Evolutionary conservation across 2,888 invertebrate species (phyloP).

Genomic region (Lithophane ornitopus): DNA sequence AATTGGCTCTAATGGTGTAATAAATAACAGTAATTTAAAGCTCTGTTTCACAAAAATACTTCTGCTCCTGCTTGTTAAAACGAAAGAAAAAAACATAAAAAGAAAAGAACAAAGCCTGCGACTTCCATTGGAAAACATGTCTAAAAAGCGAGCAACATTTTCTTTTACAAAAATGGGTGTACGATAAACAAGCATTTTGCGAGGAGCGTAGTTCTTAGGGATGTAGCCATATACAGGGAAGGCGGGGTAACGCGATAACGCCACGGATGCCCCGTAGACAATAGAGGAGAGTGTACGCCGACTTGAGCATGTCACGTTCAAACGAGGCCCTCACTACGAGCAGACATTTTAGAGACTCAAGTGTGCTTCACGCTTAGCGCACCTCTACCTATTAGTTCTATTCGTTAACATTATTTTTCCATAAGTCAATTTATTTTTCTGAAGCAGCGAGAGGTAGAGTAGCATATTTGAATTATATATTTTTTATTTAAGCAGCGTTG

Average conservation of each 20-base stretch:
- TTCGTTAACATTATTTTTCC: slow-evolving; percentile 32
- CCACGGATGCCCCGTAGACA: slow-evolving; percentile 74
- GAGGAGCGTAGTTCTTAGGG: slow-evolving; percentile 66
- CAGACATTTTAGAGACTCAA: slow-evolving; percentile 59
- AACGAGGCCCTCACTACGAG: slow-evolving; percentile 46
- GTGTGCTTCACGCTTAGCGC: slow-evolving; percentile 38
- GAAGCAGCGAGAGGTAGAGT: neutral
- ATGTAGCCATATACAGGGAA: slow-evolving; percentile 74
- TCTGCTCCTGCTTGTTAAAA: slow-evolving; percentile 42
- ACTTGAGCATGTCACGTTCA: slow-evolving; percentile 66
- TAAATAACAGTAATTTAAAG: slow-evolving; percentile 57
- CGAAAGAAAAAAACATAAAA: slow-evolving; percentile 46
- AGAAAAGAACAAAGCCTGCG: slow-evolving; percentile 55
- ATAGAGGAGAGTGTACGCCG: slow-evolving; percentile 68
- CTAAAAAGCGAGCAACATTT: slow-evolving; percentile 63
- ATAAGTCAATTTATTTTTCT: slow-evolving; percentile 12
- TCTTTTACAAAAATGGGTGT: slow-evolving; percentile 60
- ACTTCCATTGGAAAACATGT: slow-evolving; percentile 54
- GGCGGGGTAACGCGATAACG: slow-evolving; percentile 74
- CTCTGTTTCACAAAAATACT: slow-evolving; percentile 41
- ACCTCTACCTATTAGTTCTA: slow-evolving; percentile 44
- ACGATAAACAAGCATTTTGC: slow-evolving; percentile 66
- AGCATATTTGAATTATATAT: neutral
- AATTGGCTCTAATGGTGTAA: slow-evolving; percentile 52
- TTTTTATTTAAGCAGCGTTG: neutral